Evolutionary conservation across 2,797 vertebrate species (phyloP), one percentile per base, ranked within the genome.

Genomic region (Artibeus lituratus): DNA sequence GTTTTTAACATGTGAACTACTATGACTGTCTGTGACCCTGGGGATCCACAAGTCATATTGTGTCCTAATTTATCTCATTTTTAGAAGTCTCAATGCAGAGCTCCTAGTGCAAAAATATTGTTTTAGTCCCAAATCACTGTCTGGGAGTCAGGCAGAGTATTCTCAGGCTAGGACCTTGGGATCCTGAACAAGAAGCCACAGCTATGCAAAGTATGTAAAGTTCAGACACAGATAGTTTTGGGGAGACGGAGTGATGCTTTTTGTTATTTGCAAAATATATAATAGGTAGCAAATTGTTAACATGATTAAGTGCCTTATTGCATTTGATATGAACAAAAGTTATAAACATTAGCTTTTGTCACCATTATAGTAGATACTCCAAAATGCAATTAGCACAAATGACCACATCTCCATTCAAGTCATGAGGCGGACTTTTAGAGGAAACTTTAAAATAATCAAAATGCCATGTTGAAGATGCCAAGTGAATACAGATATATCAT

Each of bases 401-500:
- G 44, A 89, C 49, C 32, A 39, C 44, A 80, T 82, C n/a, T 72
- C 51, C 81, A 69, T 82, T 95, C 51, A 87, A 87, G n/a, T 4
- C 49, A 0, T 9, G 37, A 96, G 21, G 55, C 42, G 26, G 81
- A 93, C 42, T 57, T 96, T 84, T n/a, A 67, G 51, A 93, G 42
- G 35, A 90, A 90, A 74, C 55, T 91, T 85, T 78, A 78, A 93
- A 78, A 86, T 85, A 47, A 84, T 65, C 90, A 11, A 59, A 83
- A 37, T 29, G 42, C 29, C n/a, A 47, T 0, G 7, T 49, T 76
- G n/a, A 74, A 67, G 67, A 93, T 80, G 82, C 37, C 67, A 83
- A 37, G 19, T 35, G 39, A n/a, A 59, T 19, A 65, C 6, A 62
- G 22, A n/a, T 53, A 72, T 47, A 51, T 8, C 42, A 24, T 0